Evolutionary conservation across 2,113 vertebrate genomes (phyloP).

Genomic region (Leiothrix lutea): DNA sequence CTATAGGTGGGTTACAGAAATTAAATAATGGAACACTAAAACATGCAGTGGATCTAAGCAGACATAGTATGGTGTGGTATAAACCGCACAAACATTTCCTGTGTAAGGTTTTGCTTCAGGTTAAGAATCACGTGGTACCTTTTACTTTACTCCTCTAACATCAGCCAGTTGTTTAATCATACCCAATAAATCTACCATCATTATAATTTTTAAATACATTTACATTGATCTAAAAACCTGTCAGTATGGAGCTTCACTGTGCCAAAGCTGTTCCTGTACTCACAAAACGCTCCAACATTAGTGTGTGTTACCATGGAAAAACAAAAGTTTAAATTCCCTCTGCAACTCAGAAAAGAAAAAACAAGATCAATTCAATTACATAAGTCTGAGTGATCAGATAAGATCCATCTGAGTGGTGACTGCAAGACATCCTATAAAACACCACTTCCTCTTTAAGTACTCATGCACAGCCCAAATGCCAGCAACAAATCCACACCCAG

Average conservation of each 20-base stretch:
- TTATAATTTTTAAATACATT: neutral
- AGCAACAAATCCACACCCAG: neutral
- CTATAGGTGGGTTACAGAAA: neutral
- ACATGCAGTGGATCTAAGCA: neutral
- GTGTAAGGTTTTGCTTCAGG: neutral
- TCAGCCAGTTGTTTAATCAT: neutral
- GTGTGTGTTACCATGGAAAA: constrained; percentile 14
- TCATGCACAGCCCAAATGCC: neutral
- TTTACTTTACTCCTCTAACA: neutral
- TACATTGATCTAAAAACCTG: neutral
- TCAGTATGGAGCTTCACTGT: neutral
- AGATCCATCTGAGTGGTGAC: neutral
- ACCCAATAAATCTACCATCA: neutral
- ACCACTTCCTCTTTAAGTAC: neutral
- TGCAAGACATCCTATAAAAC: neutral
- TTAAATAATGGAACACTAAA: neutral
- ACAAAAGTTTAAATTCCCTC: neutral
- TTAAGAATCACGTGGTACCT: neutral
- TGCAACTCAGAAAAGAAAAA: neutral
- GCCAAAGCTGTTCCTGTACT: neutral
- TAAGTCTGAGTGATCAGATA: neutral
- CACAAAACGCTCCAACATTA: neutral
- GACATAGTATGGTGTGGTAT: neutral
- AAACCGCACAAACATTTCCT: neutral
- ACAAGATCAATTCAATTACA: neutral